These are phyloP conservation scores for Dolichallabes microphthalmus DNA, from an alignment of 2,113 vertebrate species.

Conservation along the genomic window DNA sequence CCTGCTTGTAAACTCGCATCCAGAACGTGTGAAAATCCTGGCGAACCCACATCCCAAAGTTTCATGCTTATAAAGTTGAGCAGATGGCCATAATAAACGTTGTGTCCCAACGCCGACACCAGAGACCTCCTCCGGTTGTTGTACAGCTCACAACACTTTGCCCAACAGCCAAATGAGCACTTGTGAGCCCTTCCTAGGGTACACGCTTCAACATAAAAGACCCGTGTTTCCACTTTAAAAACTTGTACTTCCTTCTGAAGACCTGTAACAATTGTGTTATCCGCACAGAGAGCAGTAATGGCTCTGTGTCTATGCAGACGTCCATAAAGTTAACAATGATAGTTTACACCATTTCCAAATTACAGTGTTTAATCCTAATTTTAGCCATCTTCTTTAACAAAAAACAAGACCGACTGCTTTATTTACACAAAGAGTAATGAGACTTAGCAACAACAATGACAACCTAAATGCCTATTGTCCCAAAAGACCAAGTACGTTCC, in stretches of 20 bases:
- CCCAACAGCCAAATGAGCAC: slow-evolving; percentile 27
- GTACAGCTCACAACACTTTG: slow-evolving; percentile 28
- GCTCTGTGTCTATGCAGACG: neutral
- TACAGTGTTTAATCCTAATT: neutral
- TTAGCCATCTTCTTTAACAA: neutral
- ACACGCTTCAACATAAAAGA: neutral
- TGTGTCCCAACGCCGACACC: neutral
- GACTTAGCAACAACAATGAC: neutral
- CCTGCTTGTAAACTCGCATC: slow-evolving; percentile 26
- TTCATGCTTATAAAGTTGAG: slow-evolving; percentile 37
- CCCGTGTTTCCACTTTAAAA: neutral
- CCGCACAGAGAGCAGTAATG: neutral
- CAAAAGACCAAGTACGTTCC: neutral
- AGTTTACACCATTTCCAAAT: neutral
- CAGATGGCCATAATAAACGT: slow-evolving; percentile 42
- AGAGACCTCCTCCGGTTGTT: slow-evolving; percentile 38
- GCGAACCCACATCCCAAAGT: slow-evolving; percentile 15
- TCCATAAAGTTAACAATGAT: neutral
- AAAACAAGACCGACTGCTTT: neutral
- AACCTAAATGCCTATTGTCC: neutral
- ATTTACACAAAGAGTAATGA: neutral
- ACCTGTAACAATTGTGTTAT: neutral
- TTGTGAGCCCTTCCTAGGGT: slow-evolving; percentile 1
- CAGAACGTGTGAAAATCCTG: neutral
- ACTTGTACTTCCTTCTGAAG: neutral